phyloP scores from a whole-genome alignment of 2,113 vertebrate genomes.

The Rhinogobius similis region DNA sequence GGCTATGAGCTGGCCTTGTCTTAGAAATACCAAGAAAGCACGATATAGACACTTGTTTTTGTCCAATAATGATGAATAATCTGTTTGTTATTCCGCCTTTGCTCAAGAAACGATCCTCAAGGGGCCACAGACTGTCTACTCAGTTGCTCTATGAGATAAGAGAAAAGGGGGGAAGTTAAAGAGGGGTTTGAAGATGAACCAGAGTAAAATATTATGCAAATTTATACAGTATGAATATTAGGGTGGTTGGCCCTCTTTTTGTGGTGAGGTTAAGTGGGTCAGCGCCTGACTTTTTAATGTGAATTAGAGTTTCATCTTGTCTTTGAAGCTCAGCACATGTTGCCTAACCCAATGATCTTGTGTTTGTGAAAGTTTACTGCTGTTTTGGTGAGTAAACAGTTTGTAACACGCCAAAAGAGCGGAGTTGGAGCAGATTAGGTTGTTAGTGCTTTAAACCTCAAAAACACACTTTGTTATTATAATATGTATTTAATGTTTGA shows the following conservation, averaged over 20 bases:
- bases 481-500: neutral
- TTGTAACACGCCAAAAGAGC: neutral
- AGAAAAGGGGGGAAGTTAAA: constrained; percentile 29
- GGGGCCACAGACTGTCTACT: constrained; percentile 48
- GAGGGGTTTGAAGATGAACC: constrained; percentile 42
- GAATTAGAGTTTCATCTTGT: constrained; percentile 28
- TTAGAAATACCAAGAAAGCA: constrained; percentile 39
- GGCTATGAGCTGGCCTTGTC: constrained; percentile 28
- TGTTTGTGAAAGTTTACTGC: constrained; percentile 5
- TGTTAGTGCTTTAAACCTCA: neutral
- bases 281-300: constrained; percentile 48
- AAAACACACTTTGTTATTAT: neutral
- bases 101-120: constrained; percentile 49
- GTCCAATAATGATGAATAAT: constrained; percentile 31
- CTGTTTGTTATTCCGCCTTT: constrained; percentile 45
- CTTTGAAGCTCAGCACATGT: constrained; percentile 32
- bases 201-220: constrained; percentile 52
- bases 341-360: constrained; percentile 1
- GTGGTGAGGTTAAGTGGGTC: constrained; percentile 64
- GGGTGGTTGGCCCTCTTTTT: constrained; percentile 39
- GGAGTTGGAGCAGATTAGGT: neutral
- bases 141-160: constrained; percentile 17
- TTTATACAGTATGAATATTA: constrained; percentile 53
- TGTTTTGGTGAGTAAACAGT: neutral
- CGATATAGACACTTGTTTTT: constrained; percentile 26